A percentile compares a stretch with the other conserved stretches of the same genome.
Conservation (phyloP, 2,888 invertebrate species). For the Liopterus haemorrhoidalis region DNA sequence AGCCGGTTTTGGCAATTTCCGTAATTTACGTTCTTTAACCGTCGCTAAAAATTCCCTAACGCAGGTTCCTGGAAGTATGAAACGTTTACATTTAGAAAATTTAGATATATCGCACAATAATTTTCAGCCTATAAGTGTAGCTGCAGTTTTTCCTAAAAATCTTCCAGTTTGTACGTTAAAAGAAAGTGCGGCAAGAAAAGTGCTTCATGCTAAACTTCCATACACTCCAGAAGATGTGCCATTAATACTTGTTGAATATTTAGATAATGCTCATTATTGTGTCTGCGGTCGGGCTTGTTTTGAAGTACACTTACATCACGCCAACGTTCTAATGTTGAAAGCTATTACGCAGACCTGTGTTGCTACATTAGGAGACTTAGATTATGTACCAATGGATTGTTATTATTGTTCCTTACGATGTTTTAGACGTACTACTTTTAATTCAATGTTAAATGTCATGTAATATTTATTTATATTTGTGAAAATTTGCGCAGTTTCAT, state of each 20-base stretch:
- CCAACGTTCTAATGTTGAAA: slow-evolving; percentile 44
- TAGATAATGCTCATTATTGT: slow-evolving; percentile 59
- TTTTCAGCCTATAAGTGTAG: slow-evolving; percentile 41
- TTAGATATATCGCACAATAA: slow-evolving; percentile 56
- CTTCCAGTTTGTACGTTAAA: slow-evolving; percentile 50
- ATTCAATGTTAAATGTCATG: slow-evolving; percentile 1
- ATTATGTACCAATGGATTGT: slow-evolving; percentile 52
- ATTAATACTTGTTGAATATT: slow-evolving; percentile 52
- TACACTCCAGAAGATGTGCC: slow-evolving; percentile 57
- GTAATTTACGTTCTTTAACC: slow-evolving; percentile 50
- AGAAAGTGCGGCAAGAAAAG: slow-evolving; percentile 51
- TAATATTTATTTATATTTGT: slow-evolving; percentile 7
- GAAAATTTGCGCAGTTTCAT: no score
- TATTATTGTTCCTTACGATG: slow-evolving; percentile 58
- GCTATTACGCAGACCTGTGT: slow-evolving; percentile 45
- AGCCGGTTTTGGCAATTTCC: slow-evolving; percentile 58
- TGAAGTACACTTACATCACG: slow-evolving; percentile 32
- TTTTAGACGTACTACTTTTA: slow-evolving; percentile 28
- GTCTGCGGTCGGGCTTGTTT: slow-evolving; percentile 52
- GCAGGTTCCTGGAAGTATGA: slow-evolving; percentile 56
- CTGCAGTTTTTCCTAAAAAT: slow-evolving; percentile 31
- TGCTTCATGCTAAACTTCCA: slow-evolving; percentile 49
- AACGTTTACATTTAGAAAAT: slow-evolving; percentile 49
- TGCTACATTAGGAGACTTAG: slow-evolving; percentile 43
- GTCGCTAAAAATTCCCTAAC: slow-evolving; percentile 52